Conservation (phyloP, 2,113 vertebrate species). For the Tretioscincus oriximinensis region DNA sequence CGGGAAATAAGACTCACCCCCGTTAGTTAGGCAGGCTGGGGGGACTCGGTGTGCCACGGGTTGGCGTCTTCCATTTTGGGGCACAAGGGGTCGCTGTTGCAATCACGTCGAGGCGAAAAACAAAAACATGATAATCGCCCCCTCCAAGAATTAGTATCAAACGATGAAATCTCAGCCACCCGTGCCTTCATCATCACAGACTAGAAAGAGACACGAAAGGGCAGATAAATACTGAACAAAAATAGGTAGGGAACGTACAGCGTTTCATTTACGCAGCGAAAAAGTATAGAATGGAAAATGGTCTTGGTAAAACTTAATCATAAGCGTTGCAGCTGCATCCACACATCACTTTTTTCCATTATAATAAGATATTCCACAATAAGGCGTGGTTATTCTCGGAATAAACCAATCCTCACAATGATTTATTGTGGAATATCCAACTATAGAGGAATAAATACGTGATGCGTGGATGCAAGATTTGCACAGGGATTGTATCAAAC, state of each 20-base stretch:
- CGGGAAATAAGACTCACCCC: slow-evolving; percentile 53
- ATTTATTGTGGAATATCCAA: no score
- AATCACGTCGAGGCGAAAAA: slow-evolving; percentile 36
- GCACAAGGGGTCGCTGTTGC: slow-evolving; percentile 78
- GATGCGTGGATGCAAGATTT: background rate
- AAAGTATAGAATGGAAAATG: background rate
- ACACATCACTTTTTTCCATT: no score
- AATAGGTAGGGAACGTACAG: background rate
- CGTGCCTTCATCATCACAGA: background rate
- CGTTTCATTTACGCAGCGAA: background rate
- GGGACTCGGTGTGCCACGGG: background rate
- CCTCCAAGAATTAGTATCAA: background rate
- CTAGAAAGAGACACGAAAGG: background rate
- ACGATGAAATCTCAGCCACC: background rate
- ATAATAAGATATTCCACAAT: no score
- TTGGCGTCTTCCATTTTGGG: slow-evolving; percentile 41
- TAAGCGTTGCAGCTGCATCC: background rate
- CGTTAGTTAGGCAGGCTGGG: background rate
- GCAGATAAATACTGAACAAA: background rate
- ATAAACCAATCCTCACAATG: no score
- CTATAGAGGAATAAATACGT: no score
- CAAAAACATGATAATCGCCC: background rate
- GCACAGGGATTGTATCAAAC: background rate
- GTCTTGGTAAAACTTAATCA: background rate
- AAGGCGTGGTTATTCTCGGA: no score